Conservation (phyloP, 1,140 invertebrate genomes). For the Drosophila subpulchrella region DNA sequence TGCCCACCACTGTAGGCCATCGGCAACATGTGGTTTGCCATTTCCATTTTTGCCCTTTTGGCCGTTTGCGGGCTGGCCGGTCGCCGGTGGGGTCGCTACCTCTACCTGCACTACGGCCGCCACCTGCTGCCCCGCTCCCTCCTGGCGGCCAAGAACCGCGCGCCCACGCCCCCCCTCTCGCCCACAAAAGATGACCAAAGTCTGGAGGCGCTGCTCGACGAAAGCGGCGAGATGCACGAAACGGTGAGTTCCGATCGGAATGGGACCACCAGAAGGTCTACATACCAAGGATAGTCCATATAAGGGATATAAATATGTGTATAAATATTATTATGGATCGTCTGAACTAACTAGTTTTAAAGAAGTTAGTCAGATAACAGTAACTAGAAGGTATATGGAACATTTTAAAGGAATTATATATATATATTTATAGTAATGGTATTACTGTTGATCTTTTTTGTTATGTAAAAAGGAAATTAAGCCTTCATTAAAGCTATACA, state of each 20-base stretch:
- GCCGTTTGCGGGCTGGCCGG: slow-evolving; percentile 67
- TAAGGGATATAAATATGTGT: too few species aligned
- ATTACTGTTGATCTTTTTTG: too few species aligned
- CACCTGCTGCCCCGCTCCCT: slow-evolving; percentile 76
- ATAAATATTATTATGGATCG: too few species aligned
- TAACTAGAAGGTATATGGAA: too few species aligned
- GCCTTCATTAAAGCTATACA: too few species aligned
- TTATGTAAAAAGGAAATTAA: too few species aligned
- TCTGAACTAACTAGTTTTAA: too few species aligned
- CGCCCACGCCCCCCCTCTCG: slow-evolving; percentile 77
- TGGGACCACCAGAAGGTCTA: neutral
- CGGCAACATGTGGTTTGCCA: slow-evolving; percentile 77
- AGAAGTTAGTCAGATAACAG: too few species aligned
- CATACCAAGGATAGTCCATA: too few species aligned
- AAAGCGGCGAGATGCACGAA: slow-evolving; percentile 83
- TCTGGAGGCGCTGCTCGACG: slow-evolving; percentile 77
- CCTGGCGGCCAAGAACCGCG: slow-evolving; percentile 71
- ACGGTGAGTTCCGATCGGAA: slow-evolving; percentile 71
- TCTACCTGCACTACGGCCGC: slow-evolving; percentile 79
- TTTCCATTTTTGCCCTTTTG: slow-evolving; percentile 57
- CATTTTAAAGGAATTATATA: too few species aligned
- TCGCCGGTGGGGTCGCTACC: slow-evolving; percentile 77
- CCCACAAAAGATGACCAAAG: slow-evolving; percentile 80
- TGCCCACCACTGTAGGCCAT: slow-evolving; percentile 1
- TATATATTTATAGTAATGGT: too few species aligned